phyloP scores from a whole-genome alignment of 2,797 vertebrate genomes.

The Microtus obscurus region DNA sequence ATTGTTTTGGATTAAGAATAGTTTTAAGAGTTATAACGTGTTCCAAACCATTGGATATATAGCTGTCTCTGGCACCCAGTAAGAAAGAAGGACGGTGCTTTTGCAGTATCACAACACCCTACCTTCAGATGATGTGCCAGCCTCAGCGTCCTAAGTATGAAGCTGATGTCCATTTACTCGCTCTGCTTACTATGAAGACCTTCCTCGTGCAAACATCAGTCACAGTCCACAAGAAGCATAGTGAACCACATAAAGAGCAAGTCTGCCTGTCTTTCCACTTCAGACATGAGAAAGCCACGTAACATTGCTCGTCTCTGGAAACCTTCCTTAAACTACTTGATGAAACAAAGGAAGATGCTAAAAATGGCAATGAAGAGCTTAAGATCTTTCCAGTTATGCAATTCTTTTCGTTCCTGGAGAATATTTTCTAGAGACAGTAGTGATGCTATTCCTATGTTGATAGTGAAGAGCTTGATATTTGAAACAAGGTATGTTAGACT shows the following conservation, averaged over 20 bases:
- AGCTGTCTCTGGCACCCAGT: neutral
- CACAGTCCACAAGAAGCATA: neutral
- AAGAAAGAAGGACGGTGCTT: neutral
- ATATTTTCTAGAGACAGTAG: neutral
- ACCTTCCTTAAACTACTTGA: neutral
- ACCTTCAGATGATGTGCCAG: neutral
- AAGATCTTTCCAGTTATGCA: neutral
- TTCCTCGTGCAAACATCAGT: neutral
- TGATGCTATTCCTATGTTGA: neutral
- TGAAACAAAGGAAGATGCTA: neutral
- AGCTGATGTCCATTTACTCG: neutral
- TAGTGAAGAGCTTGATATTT: neutral
- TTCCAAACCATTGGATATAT: neutral
- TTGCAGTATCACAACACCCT: neutral
- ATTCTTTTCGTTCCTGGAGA: neutral
- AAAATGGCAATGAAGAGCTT: neutral
- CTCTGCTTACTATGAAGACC: neutral
- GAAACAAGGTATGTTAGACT: neutral
- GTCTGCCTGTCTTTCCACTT: neutral
- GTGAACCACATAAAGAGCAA: neutral
- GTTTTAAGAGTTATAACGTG: neutral
- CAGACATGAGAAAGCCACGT: neutral
- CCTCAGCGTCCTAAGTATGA: neutral
- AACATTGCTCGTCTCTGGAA: neutral
- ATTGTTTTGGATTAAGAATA: neutral